Conservation (phyloP, 2,797 vertebrate species). For the Acomys russatus region DNA sequence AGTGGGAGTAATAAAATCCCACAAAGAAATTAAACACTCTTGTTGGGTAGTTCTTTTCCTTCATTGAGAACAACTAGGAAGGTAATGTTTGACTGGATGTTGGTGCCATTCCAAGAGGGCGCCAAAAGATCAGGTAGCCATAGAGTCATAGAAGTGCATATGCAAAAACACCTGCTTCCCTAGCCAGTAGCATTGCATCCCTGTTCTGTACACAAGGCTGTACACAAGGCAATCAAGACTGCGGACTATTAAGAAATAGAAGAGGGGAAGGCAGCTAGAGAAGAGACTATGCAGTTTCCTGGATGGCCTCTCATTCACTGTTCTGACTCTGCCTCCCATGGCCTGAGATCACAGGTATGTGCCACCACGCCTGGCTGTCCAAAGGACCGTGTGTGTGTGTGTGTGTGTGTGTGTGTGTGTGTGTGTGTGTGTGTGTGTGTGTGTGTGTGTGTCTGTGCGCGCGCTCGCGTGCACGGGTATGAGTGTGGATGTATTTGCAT, state of each 20-base stretch:
- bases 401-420: neutral
- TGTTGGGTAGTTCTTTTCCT: neutral
- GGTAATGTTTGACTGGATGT: neutral
- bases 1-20: constrained; percentile 60
- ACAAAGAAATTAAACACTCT: constrained; percentile 65
- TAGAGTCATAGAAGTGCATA: constrained; percentile 13
- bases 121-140: constrained; percentile 49
- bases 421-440: neutral
- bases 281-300: neutral
- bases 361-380: too few species aligned
- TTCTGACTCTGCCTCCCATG: neutral
- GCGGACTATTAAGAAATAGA: neutral
- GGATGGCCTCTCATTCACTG: neutral
- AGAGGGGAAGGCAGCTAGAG: neutral
- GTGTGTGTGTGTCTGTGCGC: too few species aligned
- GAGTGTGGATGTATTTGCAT: neutral
- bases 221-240: neutral
- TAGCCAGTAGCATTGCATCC: constrained; percentile 33
- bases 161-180: constrained; percentile 37
- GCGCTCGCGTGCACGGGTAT: too few species aligned
- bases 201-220: constrained; percentile 13
- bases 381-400: neutral
- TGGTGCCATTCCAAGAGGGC: constrained; percentile 27
- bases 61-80: constrained; percentile 56
- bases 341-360: neutral